Evolutionary conservation across 2,113 vertebrate genomes (phyloP), one percentile per base, ranked within the genome.

Genomic region (Proterorhinus semilunaris): DNA sequence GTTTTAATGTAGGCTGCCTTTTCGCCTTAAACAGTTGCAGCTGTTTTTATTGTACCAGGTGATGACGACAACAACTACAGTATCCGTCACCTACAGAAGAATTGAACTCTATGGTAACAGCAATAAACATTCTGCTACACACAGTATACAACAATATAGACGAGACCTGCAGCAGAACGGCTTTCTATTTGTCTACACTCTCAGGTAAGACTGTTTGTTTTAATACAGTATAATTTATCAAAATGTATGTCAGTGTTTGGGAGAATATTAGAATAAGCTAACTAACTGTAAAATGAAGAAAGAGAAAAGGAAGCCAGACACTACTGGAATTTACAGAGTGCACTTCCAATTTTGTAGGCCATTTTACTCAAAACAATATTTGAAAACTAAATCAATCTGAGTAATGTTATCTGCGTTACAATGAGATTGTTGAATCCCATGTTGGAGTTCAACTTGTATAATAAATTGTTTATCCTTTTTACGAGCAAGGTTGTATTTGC

Each of bases 51-150:
- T 87, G 76, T 86, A 57, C 65, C 72, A 75, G 62, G 59, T 68
- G 62, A 47, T 72, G 49, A 49, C 75, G 64, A 71, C 77, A 82
- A 46, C 69, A 44, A 50, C 75, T 68, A 71, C 79, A 81, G 68
- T 79, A 72, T 62, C 57, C 79, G 80, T 55, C 73, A 87, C 17
- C 79, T 67, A 83, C 44, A 6, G 74, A 74, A 83, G 78, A 87
- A 86, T 83, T 54, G 48, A 75, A 75, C 69, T 61, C 86, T 83
- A 87, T 91, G 90, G 78, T 87, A 67, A 91, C 90, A 52, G 66
- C 58, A 68, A 70, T 77, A 84, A 85, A 89, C 87, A 89, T 7
- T 64, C 69, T 69, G 49, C 51, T 17, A 72, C 54, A 75, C 51
- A 80, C 47, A 76, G 27, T 36, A 58, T 69, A 73, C 51, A 75